phyloP scores from a whole-genome alignment of 1,140 invertebrate species.

The Ips typographus region DNA sequence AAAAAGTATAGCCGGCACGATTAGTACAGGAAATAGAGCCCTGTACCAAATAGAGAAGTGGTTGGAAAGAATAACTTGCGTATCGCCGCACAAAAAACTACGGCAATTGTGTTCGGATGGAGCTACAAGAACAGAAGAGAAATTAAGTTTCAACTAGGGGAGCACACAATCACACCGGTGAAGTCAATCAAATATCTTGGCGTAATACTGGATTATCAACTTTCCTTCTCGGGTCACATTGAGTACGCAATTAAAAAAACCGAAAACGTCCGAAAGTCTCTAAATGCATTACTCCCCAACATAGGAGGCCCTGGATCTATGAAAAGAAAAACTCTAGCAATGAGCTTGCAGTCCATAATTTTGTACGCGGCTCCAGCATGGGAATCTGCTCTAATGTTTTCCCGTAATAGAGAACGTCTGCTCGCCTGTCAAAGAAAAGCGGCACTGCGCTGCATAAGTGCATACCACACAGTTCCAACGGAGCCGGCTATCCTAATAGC shows the following conservation, averaged over 20 bases:
- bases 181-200: conserved; percentile 1
- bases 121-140: neutral
- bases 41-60: neutral
- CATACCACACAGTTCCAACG: neutral
- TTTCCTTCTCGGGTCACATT: neutral
- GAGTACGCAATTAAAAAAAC: neutral
- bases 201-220: neutral
- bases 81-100: neutral
- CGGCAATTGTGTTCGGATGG: neutral
- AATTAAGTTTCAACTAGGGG: neutral
- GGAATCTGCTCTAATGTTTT: neutral
- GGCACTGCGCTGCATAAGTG: neutral
- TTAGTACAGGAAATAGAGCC: neutral
- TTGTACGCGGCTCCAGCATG: neutral
- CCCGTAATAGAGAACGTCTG: neutral
- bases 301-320: neutral
- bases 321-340: neutral
- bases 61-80: neutral
- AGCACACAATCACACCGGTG: neutral
- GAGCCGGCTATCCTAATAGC: neutral
- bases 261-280: neutral
- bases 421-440: neutral
- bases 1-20: neutral
- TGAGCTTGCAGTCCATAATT: neutral
- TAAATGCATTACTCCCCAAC: neutral